phyloP scores from a whole-genome alignment of 2,888 invertebrate genomes.

The Leucoma salicis region DNA sequence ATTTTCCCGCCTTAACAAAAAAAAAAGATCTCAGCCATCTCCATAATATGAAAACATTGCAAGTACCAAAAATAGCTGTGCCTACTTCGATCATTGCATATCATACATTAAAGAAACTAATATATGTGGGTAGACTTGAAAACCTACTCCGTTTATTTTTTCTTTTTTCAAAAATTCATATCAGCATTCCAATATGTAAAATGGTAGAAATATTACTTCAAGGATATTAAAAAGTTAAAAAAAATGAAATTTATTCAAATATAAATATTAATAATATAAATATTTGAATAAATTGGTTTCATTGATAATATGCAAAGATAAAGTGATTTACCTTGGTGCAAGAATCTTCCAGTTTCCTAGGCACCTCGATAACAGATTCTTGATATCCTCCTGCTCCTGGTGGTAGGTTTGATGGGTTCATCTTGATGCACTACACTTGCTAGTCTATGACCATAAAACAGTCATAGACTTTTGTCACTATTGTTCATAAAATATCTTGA shows the following conservation, averaged over 20 bases:
- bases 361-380: conserved; percentile 66
- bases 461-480: conserved; percentile 59
- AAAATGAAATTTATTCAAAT: conserved; percentile 29
- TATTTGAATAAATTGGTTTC: conserved; percentile 5
- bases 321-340: conserved; percentile 72
- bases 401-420: conserved; percentile 76
- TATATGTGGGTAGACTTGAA: too few species aligned
- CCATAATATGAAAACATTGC: too few species aligned
- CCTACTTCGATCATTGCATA: too few species aligned
- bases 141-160: too few species aligned
- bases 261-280: too few species aligned
- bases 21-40: too few species aligned
- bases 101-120: too few species aligned
- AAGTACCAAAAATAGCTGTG: too few species aligned
- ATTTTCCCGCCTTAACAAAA: too few species aligned
- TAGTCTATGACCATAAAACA: conserved; percentile 66
- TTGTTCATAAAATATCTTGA: conserved; percentile 30
- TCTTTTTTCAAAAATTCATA: too few species aligned
- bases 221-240: conserved; percentile 31
- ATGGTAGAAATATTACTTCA: too few species aligned
- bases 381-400: conserved; percentile 76
- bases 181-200: too few species aligned
- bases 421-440: conserved; percentile 73
- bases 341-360: conserved; percentile 55
- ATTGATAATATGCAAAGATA: conserved; percentile 13